Evolutionary conservation across 2,888 invertebrate genomes (phyloP).

Genomic region (Craniophora ligustri): DNA sequence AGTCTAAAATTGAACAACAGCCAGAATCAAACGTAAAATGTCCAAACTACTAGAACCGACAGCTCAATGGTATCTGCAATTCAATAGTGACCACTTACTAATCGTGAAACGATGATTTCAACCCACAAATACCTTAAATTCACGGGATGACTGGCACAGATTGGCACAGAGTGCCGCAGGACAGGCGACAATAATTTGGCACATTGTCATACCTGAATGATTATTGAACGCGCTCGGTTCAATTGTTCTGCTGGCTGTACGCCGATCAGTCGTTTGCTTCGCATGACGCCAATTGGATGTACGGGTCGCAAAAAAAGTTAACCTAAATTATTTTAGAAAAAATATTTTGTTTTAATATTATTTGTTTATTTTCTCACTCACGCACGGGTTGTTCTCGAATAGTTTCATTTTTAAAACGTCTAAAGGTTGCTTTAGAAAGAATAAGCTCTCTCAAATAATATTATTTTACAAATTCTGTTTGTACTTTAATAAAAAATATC

Average conservation of each 20-base stretch:
- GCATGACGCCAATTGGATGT: slow-evolving; percentile 42
- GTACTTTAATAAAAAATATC: too few relatives aligned
- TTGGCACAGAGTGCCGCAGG: slow-evolving; percentile 13
- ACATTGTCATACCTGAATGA: slow-evolving; percentile 45
- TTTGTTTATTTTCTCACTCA: too few relatives aligned
- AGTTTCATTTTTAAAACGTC: too few relatives aligned
- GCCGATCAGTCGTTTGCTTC: slow-evolving; percentile 18
- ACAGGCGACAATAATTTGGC: slow-evolving; percentile 42
- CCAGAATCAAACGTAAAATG: too few relatives aligned
- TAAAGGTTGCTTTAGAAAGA: too few relatives aligned
- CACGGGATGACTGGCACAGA: neutral
- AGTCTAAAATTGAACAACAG: too few relatives aligned
- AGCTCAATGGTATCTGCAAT: too few relatives aligned
- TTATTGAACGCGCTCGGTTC: slow-evolving; percentile 43
- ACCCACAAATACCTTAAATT: slow-evolving; percentile 4
- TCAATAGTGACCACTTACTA: neutral
- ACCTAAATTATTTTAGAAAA: neutral
- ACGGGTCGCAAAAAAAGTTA: slow-evolving; percentile 25
- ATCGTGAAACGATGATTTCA: slow-evolving; percentile 1
- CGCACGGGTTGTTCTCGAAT: too few relatives aligned
- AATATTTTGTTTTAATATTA: too few relatives aligned
- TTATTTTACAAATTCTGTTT: too few relatives aligned
- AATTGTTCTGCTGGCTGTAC: slow-evolving; percentile 47
- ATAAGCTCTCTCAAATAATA: too few relatives aligned
- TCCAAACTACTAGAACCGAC: too few relatives aligned